Percentiles rank a stretch among this genome's conserved stretches.
These are phyloP conservation scores for Ectemnius cavifrons DNA, from an alignment of 2,888 invertebrate species.

Conservation along the genomic window DNA sequence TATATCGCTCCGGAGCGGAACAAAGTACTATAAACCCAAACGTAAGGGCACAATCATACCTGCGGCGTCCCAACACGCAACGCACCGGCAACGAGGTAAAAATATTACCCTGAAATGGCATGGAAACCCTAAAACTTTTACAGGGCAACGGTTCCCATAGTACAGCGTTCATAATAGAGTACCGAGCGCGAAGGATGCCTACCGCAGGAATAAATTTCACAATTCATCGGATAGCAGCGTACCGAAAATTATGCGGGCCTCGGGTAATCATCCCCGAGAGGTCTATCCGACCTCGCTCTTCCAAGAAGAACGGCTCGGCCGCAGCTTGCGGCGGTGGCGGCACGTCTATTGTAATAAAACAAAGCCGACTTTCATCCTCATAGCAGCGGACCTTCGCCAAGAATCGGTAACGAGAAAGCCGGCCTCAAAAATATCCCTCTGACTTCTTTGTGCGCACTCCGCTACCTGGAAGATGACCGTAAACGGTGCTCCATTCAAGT, in stretches of 20 bases:
- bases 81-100: no score
- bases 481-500: no score
- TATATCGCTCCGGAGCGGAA: no score
- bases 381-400: background rate
- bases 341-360: slow-evolving; percentile 30
- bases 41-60: no score
- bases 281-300: slow-evolving; percentile 6
- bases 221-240: background rate
- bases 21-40: no score
- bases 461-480: background rate
- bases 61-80: no score
- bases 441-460: slow-evolving; percentile 1
- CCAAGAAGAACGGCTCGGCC: slow-evolving; percentile 15
- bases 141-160: no score
- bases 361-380: slow-evolving; percentile 28
- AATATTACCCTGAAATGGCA: no score
- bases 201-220: background rate
- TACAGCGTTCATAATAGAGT: no score
- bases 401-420: slow-evolving; percentile 2
- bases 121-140: no score
- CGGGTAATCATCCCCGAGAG: slow-evolving; percentile 25
- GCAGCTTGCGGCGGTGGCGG: slow-evolving; percentile 22
- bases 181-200: background rate
- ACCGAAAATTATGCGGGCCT: slow-evolving; percentile 7
- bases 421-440: background rate